These are phyloP conservation scores for Lindbergichthys nudifrons DNA, from an alignment of 2,797 vertebrate species.

Conservation along the genomic window DNA sequence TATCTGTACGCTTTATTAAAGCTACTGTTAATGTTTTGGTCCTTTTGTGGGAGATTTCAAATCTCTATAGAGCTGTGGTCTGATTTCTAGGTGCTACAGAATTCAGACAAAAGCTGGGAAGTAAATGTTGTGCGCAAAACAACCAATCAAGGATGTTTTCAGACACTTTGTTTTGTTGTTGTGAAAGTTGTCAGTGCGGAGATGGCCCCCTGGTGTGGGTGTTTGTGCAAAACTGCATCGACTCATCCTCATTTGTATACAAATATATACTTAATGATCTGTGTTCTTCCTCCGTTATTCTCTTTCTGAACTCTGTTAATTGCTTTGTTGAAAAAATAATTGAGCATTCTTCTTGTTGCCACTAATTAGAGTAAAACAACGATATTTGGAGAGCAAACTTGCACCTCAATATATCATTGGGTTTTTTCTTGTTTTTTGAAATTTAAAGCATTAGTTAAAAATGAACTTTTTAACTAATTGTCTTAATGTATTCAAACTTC, in stretches of 20 bases:
- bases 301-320: background rate
- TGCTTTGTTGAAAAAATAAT: background rate
- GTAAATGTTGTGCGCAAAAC: background rate
- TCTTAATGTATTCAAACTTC: too few species aligned
- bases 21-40: background rate
- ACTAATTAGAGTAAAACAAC: background rate
- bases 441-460: too few species aligned
- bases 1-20: background rate
- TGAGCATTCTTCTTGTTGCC: background rate
- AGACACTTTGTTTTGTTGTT: background rate
- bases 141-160: background rate
- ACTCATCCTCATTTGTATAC: constrained; percentile 12
- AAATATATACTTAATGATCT: constrained; percentile 9
- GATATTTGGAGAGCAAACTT: background rate
- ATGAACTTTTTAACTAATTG: too few species aligned
- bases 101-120: background rate
- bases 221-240: background rate
- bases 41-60: background rate
- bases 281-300: background rate
- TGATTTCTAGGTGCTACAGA: background rate
- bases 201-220: background rate
- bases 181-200: background rate
- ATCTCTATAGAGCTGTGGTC: too few species aligned
- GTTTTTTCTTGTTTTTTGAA: background rate
- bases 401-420: background rate